Conservation (phyloP, 2,888 invertebrate genomes). For the Ophion costatus region DNA sequence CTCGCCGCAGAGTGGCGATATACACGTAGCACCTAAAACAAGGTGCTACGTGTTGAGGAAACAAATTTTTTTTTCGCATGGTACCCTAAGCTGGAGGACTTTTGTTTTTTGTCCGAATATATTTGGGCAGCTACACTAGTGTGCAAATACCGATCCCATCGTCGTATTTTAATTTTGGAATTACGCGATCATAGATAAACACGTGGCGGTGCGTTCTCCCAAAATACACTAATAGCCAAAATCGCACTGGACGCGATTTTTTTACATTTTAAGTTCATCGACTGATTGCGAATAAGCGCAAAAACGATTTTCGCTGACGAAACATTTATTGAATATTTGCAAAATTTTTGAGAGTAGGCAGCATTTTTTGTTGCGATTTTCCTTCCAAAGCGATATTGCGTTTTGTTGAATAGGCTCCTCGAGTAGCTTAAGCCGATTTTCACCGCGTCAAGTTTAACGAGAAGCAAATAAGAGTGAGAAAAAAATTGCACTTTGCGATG, state of each 20-base stretch:
- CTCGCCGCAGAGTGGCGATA: neutral
- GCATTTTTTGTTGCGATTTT: too few species aligned
- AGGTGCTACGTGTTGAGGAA: too few species aligned
- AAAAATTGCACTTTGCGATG: conserved; percentile 55
- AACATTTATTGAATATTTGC: too few species aligned
- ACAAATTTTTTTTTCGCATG: too few species aligned
- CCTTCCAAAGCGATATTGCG: neutral
- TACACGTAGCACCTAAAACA: too few species aligned
- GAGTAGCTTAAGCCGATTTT: neutral
- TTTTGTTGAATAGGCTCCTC: neutral
- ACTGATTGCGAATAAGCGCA: too few species aligned
- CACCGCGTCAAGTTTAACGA: neutral
- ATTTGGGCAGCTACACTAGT: neutral
- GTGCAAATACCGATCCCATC: neutral
- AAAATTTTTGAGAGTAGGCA: too few species aligned
- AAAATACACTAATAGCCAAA: neutral
- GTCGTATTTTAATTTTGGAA: neutral
- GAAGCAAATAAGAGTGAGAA: neutral
- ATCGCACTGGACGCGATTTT: neutral
- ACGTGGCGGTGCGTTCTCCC: neutral
- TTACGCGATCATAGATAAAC: neutral
- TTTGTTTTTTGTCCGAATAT: neutral
- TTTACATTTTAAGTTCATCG: too few species aligned
- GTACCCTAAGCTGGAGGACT: neutral
- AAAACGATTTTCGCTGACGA: too few species aligned